Percentiles rank a stretch among this genome's conserved stretches.
Conservation (phyloP, 2,797 vertebrate species). For the Mormyrops attenuatus region DNA sequence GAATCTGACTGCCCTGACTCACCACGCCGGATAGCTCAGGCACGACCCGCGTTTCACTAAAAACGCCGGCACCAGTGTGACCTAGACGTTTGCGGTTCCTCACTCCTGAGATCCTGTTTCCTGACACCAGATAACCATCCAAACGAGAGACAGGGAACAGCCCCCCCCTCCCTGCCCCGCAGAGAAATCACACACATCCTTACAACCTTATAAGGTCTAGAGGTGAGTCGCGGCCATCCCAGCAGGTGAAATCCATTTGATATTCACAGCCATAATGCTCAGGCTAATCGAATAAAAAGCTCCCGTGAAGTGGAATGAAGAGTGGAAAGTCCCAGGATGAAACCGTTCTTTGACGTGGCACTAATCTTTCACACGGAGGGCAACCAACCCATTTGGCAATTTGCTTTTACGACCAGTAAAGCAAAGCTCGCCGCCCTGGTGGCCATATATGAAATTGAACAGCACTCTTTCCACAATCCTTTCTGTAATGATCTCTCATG, state of each 20-base stretch:
- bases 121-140: slow-evolving; percentile 13
- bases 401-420: neutral
- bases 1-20: neutral
- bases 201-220: slow-evolving; percentile 19
- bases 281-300: slow-evolving; percentile 55
- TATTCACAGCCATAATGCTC: slow-evolving; percentile 45
- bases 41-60: neutral
- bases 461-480: neutral
- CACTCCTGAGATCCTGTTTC: neutral
- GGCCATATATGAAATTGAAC: neutral
- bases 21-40: neutral
- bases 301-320: slow-evolving; percentile 46
- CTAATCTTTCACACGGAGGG: neutral
- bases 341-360: neutral
- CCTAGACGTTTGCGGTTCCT: neutral
- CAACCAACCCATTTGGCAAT: neutral
- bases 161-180: slow-evolving; percentile 9
- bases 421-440: neutral
- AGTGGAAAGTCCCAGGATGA: neutral
- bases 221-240: slow-evolving; percentile 16
- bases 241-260: slow-evolving; percentile 34
- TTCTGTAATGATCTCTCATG: neutral
- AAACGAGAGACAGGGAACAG: slow-evolving; percentile 21
- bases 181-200: slow-evolving; percentile 44
- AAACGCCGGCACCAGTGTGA: neutral